Evolutionary conservation across 64 coral and sea anemone genomes (phyloP), one percentile per base, ranked within the genome.

Genomic region (Stichodactyla helianthus): DNA sequence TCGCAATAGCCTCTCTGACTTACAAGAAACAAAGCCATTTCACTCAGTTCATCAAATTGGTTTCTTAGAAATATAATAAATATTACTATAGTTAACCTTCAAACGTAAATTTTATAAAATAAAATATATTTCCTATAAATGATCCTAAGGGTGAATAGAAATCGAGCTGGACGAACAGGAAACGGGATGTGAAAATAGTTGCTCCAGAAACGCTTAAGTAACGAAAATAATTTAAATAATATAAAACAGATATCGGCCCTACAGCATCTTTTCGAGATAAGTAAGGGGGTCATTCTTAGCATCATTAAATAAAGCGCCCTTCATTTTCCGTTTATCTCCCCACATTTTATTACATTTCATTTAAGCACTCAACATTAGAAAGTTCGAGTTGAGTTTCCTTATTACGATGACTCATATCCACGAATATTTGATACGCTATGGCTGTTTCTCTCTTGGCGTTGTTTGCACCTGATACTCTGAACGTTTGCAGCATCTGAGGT

Each of bases 391-490:
- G 68, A 27, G 22, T 31, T 2, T 28, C 10, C 25, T 81, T 5
- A 19, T 63, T 54, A 84, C 13, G 83, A 84, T 44, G 83, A 84
- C 5, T 84, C 83, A 63, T 84, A 84, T 18, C 83, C 83, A 18
- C 83, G 20, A 54, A 84, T 84, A 20, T 58, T 54, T 35, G 83
- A 84, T 10, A 84, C 83, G 28, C 83, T 84, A 15, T 31, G 54
- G 55, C 83, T 55, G 15, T 55, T 63, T 6, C 53, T 26, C 28
- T 35, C 55, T 1, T 16, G 20, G 17, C 27, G 50, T 6, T 35
- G 59, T 62, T 22, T 63, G 6, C 53, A 53, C 55, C 55, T 31
- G 6, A 16, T 54, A 10, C 59, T 55, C 23, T 55, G 20, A 26
- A 57, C 82, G 20, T 19, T 52, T 71, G 20, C 68, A 81, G 6